Evolutionary conservation across 2,888 invertebrate genomes (phyloP), one percentile per base, ranked within the genome.

Genomic region (Apomyelois bistriatella): DNA sequence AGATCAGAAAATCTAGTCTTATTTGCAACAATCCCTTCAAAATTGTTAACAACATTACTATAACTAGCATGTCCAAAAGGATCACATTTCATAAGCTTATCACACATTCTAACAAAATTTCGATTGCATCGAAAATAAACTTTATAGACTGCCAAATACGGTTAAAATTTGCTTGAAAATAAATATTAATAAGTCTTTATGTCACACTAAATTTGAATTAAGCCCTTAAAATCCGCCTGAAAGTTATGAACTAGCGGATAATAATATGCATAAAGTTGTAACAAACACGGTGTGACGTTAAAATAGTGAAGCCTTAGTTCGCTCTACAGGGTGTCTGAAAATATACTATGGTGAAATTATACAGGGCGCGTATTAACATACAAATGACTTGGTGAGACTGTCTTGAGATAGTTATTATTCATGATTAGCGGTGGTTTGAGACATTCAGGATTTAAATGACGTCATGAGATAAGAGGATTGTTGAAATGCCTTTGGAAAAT

Each of bases 191-290:
- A 52, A 28, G 43, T 10, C 52, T 35, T 43, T 52, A n/a, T 10
- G 35, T 12, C 17, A 22, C 12, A 16, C 32, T 28, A 52, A 43
- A 35, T 17, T 35, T 36, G 43, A 46, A 52, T 52, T 43, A 52
- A 52, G 43, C 52, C 52, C 52, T 52, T 52, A 37, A 52, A 52
- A 52, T 52, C 52, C 52, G 42, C 12, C 36, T 43, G 28, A 42
- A 52, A 43, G 42, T 52, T 52, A 32, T 42, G 22, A 52, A 52
- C 52, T 52, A 52, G 28, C 13, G 15, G 43, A 43, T 52, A 52
- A 52, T 52, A 43, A 43, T 52, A 52, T 52, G 52, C 52, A 22
- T 37, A 43, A 52, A 52, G 52, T 52, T 52, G 36, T 43, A 43
- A 52, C 52, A 43, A 52, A 43, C 43, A 52, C 42, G 43, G 1